Conservation (phyloP, 2,113 vertebrate species). For the Osmerus mordax region DNA sequence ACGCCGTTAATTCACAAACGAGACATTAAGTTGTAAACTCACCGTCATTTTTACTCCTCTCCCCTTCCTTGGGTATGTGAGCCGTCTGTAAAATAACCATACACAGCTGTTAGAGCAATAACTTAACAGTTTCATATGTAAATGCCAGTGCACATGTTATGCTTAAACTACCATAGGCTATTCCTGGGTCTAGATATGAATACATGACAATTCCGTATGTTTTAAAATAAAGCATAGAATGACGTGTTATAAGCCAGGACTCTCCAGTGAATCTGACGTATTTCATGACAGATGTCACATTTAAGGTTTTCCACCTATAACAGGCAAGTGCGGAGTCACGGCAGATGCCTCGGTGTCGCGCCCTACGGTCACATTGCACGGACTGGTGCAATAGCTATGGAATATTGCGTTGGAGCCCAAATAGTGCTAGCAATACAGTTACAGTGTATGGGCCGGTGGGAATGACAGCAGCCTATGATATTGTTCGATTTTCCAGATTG, state of each 20-base stretch:
- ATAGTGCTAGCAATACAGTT: too few species aligned
- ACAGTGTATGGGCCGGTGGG: too few species aligned
- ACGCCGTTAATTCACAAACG: too few species aligned
- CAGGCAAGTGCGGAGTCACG: slow-evolving; percentile 2
- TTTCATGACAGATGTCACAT: neutral
- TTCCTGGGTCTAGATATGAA: too few species aligned
- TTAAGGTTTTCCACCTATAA: slow-evolving; percentile 23
- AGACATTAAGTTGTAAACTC: slow-evolving; percentile 25
- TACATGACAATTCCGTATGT: too few species aligned
- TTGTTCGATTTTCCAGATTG: too few species aligned
- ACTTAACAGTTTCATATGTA: neutral
- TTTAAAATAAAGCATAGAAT: too few species aligned
- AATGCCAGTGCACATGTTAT: too few species aligned
- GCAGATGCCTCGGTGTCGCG: neutral
- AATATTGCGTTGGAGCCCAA: slow-evolving; percentile 45
- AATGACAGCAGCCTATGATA: too few species aligned
- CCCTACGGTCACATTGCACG: slow-evolving; percentile 13
- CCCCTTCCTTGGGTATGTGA: slow-evolving; percentile 64
- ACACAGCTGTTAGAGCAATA: slow-evolving; percentile 13
- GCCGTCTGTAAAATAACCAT: slow-evolving; percentile 56
- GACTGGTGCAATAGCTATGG: slow-evolving; percentile 52
- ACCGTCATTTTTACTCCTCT: slow-evolving; percentile 69
- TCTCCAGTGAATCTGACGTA: too few species aligned
- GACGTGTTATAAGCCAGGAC: too few species aligned
- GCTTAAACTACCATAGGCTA: neutral